These are phyloP conservation scores for Daboia siamensis DNA, from an alignment of 2,113 vertebrate species.

Conservation along the genomic window DNA sequence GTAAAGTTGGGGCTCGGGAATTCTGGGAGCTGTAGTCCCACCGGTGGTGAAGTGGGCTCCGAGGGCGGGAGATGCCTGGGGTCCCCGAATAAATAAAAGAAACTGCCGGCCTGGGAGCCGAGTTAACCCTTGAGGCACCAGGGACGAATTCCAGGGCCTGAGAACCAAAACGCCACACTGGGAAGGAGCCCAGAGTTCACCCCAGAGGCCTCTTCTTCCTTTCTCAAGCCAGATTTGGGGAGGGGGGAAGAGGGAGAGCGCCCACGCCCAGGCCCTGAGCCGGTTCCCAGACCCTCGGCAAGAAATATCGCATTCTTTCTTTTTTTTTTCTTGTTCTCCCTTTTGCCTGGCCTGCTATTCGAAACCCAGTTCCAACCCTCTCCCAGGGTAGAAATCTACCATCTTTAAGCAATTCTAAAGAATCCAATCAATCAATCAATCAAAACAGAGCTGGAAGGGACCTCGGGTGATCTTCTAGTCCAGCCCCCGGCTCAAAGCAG, in stretches of 20 bases:
- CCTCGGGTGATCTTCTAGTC: too few relatives aligned
- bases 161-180: not conserved
- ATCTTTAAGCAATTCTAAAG: too few relatives aligned
- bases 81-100: not conserved
- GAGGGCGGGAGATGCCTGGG: not conserved
- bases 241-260: too few relatives aligned
- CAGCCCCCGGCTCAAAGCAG: too few relatives aligned
- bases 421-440: too few relatives aligned
- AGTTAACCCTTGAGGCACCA: slow-evolving; percentile 3
- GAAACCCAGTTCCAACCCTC: not conserved
- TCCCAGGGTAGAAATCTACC: too few relatives aligned
- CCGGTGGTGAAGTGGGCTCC: not conserved
- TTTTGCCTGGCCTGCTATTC: not conserved
- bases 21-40: not conserved
- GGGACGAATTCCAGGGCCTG: slow-evolving; percentile 28
- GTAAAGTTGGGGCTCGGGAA: not conserved
- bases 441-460: too few relatives aligned
- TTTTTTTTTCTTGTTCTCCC: too few relatives aligned
- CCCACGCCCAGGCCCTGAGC: not conserved
- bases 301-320: not conserved
- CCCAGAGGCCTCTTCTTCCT: not conserved
- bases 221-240: not conserved
- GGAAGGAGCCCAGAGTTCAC: not conserved
- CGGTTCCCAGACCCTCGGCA: not conserved
- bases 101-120: not conserved